These are phyloP conservation scores for Frankliniella fusca DNA, from an alignment of 2,888 invertebrate species.

Conservation along the genomic window DNA sequence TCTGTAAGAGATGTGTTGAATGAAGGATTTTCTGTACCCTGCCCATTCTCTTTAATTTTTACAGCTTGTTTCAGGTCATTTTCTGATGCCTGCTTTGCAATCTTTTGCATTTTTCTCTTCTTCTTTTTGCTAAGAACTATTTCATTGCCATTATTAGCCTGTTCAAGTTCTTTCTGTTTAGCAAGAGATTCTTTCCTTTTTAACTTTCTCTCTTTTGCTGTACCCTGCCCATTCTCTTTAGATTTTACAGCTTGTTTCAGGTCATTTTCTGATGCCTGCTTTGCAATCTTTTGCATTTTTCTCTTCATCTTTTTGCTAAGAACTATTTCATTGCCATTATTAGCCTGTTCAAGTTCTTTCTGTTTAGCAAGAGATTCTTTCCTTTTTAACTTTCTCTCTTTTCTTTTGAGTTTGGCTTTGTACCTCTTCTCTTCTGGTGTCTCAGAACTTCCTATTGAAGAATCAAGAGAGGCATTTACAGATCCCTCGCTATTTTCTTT, in stretches of 20 bases:
- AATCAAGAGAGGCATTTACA: conserved; percentile 38
- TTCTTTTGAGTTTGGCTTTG: conserved; percentile 32
- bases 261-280: conserved; percentile 32
- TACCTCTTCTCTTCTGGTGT: not conserved
- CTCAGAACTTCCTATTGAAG: conserved; percentile 28
- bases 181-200: conserved; percentile 33
- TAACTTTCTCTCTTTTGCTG: conserved; percentile 34
- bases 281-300: conserved; percentile 27
- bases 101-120: conserved; percentile 30
- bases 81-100: conserved; percentile 30
- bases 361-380: conserved; percentile 32
- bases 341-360: conserved; percentile 28
- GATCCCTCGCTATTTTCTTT: conserved; percentile 41
- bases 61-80: conserved; percentile 39
- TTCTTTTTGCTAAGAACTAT: conserved; percentile 35
- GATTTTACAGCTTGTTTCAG: conserved; percentile 39
- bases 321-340: conserved; percentile 35
- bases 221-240: conserved; percentile 33
- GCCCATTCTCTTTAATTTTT: conserved; percentile 34
- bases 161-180: conserved; percentile 14
- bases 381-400: conserved; percentile 36
- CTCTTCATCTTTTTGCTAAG: conserved; percentile 35
- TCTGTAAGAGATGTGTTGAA: not conserved
- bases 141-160: conserved; percentile 34
- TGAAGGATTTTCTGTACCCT: not conserved